Conservation (phyloP, 2,888 invertebrate genomes). For the Augochlorella aurata region DNA sequence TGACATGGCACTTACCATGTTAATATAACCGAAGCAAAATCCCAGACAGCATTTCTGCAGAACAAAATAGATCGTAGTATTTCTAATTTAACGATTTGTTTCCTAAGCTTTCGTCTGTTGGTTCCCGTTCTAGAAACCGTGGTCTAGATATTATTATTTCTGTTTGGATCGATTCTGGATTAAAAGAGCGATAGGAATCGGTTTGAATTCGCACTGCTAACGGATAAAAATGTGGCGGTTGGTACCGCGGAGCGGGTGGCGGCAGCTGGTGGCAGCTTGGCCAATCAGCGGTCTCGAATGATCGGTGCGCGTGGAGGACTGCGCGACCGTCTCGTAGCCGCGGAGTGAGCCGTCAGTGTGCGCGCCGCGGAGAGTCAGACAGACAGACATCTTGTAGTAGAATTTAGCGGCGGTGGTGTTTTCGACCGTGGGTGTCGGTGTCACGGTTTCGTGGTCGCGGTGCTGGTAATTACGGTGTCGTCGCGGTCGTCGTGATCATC, state of each 20-base stretch:
- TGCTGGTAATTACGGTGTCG: slow-evolving; percentile 65
- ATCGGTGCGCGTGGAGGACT: slow-evolving; percentile 77
- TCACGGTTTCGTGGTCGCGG: slow-evolving; percentile 68
- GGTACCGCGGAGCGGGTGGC: slow-evolving; percentile 53
- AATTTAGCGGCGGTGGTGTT: slow-evolving; percentile 78
- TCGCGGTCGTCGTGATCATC: slow-evolving; percentile 57
- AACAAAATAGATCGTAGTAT: no score
- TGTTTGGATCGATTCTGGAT: no score
- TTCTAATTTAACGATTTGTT: no score
- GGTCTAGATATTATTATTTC: no score
- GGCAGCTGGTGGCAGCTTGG: slow-evolving; percentile 59
- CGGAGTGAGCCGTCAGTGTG: slow-evolving; percentile 76
- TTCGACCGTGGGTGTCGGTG: slow-evolving; percentile 73
- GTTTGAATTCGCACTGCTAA: no score
- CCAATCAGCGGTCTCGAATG: slow-evolving; percentile 73
- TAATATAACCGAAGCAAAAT: no score
- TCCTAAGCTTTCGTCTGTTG: no score
- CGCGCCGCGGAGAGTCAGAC: slow-evolving; percentile 76
- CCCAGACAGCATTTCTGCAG: no score
- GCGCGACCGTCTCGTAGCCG: slow-evolving; percentile 73
- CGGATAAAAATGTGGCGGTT: slow-evolving; percentile 51
- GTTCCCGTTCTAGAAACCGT: no score
- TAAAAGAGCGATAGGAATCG: no score
- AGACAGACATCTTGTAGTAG: slow-evolving; percentile 81
- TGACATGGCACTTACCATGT: no score